Evolutionary conservation across 2,888 invertebrate genomes (phyloP).

Genomic region (Celastrina argiolus): DNA sequence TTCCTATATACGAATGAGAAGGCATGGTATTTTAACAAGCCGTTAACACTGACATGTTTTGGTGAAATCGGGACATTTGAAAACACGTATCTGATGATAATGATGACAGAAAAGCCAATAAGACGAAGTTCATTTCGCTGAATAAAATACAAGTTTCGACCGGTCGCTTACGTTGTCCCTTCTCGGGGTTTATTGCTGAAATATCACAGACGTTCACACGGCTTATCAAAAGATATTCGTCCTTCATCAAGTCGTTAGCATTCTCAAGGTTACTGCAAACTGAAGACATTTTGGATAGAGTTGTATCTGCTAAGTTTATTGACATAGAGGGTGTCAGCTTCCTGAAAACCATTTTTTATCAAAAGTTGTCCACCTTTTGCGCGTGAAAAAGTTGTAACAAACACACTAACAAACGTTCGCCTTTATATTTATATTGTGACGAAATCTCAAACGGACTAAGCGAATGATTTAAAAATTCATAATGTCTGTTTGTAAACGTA

Average conservation of each 20-base stretch:
- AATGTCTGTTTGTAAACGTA: not conserved
- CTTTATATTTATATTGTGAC: too few relatives aligned
- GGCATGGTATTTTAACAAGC: too few relatives aligned
- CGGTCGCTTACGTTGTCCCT: conserved; percentile 7
- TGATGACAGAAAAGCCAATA: not conserved
- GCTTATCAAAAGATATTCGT: not conserved
- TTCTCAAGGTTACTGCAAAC: not conserved
- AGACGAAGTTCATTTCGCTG: not conserved
- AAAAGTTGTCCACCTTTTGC: too few relatives aligned
- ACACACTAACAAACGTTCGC: too few relatives aligned
- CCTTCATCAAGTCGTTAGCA: conserved; percentile 3
- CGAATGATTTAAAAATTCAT: not conserved
- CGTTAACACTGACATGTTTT: too few relatives aligned
- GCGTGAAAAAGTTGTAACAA: too few relatives aligned
- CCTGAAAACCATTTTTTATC: too few relatives aligned
- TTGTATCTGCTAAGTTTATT: too few relatives aligned
- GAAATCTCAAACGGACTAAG: not conserved
- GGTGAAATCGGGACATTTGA: too few relatives aligned
- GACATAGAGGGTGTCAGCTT: too few relatives aligned
- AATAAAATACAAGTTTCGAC: not conserved
- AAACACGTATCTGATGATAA: not conserved
- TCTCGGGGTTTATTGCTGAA: conserved; percentile 12
- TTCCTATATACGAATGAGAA: too few relatives aligned
- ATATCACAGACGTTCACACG: not conserved
- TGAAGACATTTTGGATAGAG: too few relatives aligned